Conservation (phyloP, 2,797 vertebrate species). For the Galago senegalensis region DNA sequence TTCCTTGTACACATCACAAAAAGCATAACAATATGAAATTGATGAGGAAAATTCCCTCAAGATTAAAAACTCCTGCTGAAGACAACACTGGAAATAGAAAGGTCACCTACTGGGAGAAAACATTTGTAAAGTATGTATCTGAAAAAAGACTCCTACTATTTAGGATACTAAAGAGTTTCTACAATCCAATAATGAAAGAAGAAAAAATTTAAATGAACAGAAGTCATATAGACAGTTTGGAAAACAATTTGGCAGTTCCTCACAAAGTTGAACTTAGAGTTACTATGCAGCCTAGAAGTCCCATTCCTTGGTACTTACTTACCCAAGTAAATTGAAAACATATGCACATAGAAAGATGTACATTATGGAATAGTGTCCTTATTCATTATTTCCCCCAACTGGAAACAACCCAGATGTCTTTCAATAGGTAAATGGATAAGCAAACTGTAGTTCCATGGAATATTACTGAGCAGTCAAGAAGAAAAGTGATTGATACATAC, state of each 20-base stretch:
- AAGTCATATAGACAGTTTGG: not conserved
- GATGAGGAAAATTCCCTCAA: conserved; percentile 23
- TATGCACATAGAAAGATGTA: not conserved
- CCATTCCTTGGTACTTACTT: not conserved
- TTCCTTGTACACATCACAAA: conserved; percentile 17
- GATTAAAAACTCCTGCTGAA: not conserved
- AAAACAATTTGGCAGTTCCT: conserved; percentile 11
- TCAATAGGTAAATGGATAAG: not conserved
- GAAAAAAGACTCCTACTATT: not conserved
- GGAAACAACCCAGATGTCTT: conserved; percentile 6
- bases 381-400: conserved; percentile 24
- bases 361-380: not conserved
- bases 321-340: not conserved
- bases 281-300: not conserved
- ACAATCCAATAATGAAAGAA: not conserved
- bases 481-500: not conserved
- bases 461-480: not conserved
- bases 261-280: conserved; percentile 1
- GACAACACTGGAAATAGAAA: conserved; percentile 5
- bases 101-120: not conserved
- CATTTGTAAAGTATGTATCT: not conserved
- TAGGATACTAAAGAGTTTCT: not conserved
- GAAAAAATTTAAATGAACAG: not conserved
- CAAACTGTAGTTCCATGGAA: not conserved
- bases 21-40: conserved; percentile 26